Base-by-base conservation (phyloP, 2,888 invertebrate genomes). In the Agrypnus murinus region DNA sequence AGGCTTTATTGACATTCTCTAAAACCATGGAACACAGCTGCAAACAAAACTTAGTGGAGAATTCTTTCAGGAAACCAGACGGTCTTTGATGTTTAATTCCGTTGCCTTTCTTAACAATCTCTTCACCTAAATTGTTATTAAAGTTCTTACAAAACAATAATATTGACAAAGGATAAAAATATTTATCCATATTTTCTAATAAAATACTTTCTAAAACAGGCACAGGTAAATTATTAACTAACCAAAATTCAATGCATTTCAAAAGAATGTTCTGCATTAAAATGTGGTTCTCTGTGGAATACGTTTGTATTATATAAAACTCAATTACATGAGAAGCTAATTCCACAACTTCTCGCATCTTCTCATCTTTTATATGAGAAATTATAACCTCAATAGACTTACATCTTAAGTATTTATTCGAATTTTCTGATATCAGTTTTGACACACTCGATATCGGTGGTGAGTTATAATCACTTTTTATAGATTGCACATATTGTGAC, bases 21-120 rank as follows among this genome's bases (percentile, higher is more conserved):
- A 86, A 79, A 40, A 86, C 85, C 85, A 86, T 86, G 17, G 84
- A 85, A 80, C 86, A 86, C 58, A 86, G 76, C 74, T 86, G 85
- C 74, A 86, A 81, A 77, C 86, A 86, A 81, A 86, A 86, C 78
- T 86, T 86, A 6, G 86, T 86, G 4, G 86, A 86, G 76, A 86
- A 85, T 70, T 86, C 83, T 76, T 86, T 86, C 46, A 86, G 75
- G 78, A 86, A 86, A 45, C 83, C 81, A 7, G 84, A 84, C n/a
- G 84, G 85, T 64, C 80, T 83, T 17, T 82, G 77, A 40, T 80
- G 78, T 50, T 77, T 71, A n/a, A 75, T 71, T 7, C 76, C 71
- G 31, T 79, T 78, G 19, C 79, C 78, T 66, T 78, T 76, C 60
- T 77, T 78, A n/a, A 81, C 77, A 66, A 82, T 79, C 55, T 83